These are phyloP conservation scores for Eupleurogrammus muticus DNA, from an alignment of 2,797 vertebrate genomes.

Conservation along the genomic window DNA sequence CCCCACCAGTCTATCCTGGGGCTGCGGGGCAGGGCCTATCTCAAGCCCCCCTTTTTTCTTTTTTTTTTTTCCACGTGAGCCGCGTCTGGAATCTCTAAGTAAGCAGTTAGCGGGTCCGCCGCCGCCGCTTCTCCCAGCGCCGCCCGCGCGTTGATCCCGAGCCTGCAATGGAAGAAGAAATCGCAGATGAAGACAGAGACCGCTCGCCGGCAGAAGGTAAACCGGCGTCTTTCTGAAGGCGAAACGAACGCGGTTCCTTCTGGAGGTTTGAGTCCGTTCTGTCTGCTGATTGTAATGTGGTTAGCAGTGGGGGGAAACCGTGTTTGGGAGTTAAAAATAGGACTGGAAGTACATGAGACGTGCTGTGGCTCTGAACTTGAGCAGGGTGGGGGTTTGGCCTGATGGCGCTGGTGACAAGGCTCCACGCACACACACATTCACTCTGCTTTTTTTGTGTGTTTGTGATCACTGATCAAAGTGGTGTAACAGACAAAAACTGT, in stretches of 20 bases:
- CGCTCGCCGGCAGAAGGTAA: conserved; percentile 77
- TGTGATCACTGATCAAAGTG: conserved; percentile 1
- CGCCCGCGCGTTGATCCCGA: conserved; percentile 29
- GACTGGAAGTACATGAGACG: conserved; percentile 67
- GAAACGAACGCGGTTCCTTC: conserved; percentile 45
- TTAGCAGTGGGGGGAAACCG: conserved; percentile 63
- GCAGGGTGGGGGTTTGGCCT: conserved; percentile 44
- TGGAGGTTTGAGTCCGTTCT: conserved; percentile 47
- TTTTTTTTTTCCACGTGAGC: conserved; percentile 67
- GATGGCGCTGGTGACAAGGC: conserved; percentile 27
- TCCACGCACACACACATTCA: conserved; percentile 22
- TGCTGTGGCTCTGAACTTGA: conserved; percentile 58
- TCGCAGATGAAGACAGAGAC: conserved; percentile 71
- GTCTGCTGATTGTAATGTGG: conserved; percentile 64
- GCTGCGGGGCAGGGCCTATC: conserved; percentile 78
- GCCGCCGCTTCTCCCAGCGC: conserved; percentile 30
- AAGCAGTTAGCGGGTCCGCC: conserved; percentile 51
- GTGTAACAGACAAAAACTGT: background rate
- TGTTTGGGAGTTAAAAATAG: conserved; percentile 83
- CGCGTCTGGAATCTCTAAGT: conserved; percentile 78
- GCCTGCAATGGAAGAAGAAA: conserved; percentile 70
- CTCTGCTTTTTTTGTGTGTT: conserved; percentile 14
- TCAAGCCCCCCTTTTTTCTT: conserved; percentile 74
- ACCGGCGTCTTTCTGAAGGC: conserved; percentile 64
- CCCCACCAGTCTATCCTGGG: conserved; percentile 80